phyloP scores from a whole-genome alignment of 2,113 vertebrate genomes.

The Damaliscus lunatus region DNA sequence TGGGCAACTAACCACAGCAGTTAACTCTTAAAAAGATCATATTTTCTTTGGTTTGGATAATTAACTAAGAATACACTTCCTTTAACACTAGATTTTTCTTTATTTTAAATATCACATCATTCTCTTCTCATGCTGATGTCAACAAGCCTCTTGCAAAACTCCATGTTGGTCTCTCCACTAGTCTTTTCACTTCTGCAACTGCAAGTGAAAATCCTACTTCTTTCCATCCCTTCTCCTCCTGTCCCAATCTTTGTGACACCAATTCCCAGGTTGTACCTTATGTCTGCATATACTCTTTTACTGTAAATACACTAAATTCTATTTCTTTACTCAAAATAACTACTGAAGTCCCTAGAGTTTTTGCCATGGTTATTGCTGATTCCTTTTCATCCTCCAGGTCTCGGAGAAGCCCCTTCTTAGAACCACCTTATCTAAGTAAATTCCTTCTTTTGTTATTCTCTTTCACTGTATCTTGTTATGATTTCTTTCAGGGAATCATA shows the following conservation, averaged over 20 bases:
- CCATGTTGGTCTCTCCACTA: neutral
- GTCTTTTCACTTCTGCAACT: neutral
- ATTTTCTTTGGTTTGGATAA: slow-evolving; percentile 17
- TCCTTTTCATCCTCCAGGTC: neutral
- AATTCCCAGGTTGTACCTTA: neutral
- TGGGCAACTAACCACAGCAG: neutral
- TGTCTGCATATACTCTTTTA: neutral
- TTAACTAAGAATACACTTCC: neutral
- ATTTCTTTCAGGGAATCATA: slow-evolving; percentile 17
- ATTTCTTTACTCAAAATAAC: neutral
- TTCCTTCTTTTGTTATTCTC: neutral
- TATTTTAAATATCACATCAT: neutral
- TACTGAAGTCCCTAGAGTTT: neutral
- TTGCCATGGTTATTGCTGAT: neutral
- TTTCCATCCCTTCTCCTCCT: neutral
- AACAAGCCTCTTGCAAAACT: neutral
- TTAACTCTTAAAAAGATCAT: neutral
- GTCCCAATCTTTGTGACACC: neutral
- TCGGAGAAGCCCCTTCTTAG: neutral
- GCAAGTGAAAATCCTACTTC: neutral
- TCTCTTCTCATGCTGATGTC: neutral
- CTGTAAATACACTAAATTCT: neutral
- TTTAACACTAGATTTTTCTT: slow-evolving; percentile 34
- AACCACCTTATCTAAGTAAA: neutral
- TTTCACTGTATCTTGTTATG: neutral